Evolutionary conservation across 2,113 vertebrate species (phyloP).

Genomic region (Trochalopteron elliotii): DNA sequence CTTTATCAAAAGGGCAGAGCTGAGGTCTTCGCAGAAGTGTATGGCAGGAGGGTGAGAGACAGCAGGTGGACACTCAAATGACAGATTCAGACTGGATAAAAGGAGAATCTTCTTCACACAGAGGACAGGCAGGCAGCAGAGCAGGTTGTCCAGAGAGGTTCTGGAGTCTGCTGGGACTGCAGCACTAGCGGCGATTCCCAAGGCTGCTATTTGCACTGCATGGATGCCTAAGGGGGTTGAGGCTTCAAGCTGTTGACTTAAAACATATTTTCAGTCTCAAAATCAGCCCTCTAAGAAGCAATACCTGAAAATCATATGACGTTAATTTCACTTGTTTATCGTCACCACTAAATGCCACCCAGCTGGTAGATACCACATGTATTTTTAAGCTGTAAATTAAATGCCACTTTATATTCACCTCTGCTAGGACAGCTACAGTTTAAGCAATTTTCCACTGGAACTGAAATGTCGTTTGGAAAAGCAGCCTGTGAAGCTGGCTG

Average conservation of each 20-base stretch:
- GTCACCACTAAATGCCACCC: neutral
- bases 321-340: neutral
- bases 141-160: neutral
- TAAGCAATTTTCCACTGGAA: neutral
- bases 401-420: neutral
- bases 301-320: neutral
- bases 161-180: neutral
- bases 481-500: neutral
- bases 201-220: neutral
- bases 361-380: neutral
- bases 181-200: neutral
- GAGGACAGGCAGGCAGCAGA: neutral
- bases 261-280: neutral
- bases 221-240: neutral
- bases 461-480: constrained; percentile 8
- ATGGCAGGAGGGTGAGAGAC: neutral
- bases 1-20: neutral
- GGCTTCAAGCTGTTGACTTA: neutral
- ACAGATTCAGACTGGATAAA: neutral
- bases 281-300: neutral
- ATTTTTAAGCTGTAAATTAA: constrained; percentile 2
- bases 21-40: neutral
- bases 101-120: neutral
- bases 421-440: neutral
- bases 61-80: neutral